Evolutionary conservation across 2,888 invertebrate species (phyloP).

Genomic region (Lapara coniferarum): DNA sequence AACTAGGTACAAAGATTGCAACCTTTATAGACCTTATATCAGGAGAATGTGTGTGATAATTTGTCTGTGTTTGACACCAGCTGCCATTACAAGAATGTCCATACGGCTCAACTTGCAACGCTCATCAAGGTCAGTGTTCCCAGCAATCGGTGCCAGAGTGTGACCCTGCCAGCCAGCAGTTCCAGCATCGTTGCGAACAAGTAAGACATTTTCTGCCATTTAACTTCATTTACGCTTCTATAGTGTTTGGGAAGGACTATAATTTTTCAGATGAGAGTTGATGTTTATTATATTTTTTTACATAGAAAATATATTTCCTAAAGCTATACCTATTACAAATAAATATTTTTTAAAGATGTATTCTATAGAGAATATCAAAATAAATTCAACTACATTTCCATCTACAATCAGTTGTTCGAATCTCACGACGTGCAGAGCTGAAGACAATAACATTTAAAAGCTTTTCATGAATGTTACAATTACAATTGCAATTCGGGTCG

Average conservation of each 20-base stretch:
- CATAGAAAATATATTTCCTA: no score
- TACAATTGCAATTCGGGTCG: not conserved
- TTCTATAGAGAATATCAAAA: no score
- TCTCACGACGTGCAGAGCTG: not conserved
- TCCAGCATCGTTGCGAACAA: constrained; percentile 77
- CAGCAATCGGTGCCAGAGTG: constrained; percentile 66
- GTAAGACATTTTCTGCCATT: constrained; percentile 45
- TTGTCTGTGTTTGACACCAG: constrained; percentile 44
- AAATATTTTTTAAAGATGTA: no score
- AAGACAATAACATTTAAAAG: constrained; percentile 10
- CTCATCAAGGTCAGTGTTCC: constrained; percentile 62
- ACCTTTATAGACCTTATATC: no score
- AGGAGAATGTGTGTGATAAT: no score
- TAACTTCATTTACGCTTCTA: no score
- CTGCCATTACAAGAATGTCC: constrained; percentile 66
- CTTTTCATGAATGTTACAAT: constrained; percentile 5
- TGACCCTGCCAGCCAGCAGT: constrained; percentile 45
- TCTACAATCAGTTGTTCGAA: not conserved
- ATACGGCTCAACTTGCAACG: constrained; percentile 66
- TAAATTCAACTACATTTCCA: not conserved
- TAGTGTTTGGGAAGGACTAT: not conserved
- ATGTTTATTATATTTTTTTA: no score
- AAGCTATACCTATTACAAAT: no score
- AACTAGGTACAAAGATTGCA: no score
- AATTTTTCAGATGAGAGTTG: no score